These are phyloP conservation scores for Scaptomyza tumidula DNA, from an alignment of 2,888 invertebrate genomes.

Conservation along the genomic window DNA sequence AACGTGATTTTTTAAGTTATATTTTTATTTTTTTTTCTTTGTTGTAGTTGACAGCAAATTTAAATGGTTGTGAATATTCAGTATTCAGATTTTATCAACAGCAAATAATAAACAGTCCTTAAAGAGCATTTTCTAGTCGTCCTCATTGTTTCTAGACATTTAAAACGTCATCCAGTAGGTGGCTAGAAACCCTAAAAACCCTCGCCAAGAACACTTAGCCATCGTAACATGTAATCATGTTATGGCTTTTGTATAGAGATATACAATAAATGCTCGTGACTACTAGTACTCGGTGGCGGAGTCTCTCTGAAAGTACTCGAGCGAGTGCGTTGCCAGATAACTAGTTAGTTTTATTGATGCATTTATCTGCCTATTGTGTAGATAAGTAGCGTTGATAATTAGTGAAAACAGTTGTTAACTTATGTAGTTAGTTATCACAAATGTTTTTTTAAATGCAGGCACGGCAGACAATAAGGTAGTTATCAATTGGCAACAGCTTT, in stretches of 20 bases:
- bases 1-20: conserved; percentile 18
- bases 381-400: conserved; percentile 55
- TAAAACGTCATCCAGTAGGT: background rate
- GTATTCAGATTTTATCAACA: background rate
- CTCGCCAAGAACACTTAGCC: background rate
- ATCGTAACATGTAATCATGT: conserved; percentile 22
- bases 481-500: background rate
- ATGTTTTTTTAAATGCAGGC: conserved; percentile 3
- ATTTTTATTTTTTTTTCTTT: conserved; percentile 3
- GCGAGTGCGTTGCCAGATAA: conserved; percentile 52
- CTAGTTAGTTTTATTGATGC: conserved; percentile 69
- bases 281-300: conserved; percentile 12
- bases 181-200: conserved; percentile 1
- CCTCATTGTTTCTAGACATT: too few species aligned
- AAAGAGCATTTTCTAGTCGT: conserved; percentile 16
- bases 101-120: too few species aligned
- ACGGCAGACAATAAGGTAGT: background rate
- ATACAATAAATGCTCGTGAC: conserved; percentile 24
- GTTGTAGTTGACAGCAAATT: conserved; percentile 6
- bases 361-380: conserved; percentile 59
- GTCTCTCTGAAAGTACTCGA: background rate
- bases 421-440: conserved; percentile 23
- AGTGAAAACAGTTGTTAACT: conserved; percentile 46
- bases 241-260: conserved; percentile 7
- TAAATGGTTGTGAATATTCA: conserved; percentile 6